Base-by-base conservation (phyloP, 2,113 vertebrate species). In the Caracal caracal region DNA sequence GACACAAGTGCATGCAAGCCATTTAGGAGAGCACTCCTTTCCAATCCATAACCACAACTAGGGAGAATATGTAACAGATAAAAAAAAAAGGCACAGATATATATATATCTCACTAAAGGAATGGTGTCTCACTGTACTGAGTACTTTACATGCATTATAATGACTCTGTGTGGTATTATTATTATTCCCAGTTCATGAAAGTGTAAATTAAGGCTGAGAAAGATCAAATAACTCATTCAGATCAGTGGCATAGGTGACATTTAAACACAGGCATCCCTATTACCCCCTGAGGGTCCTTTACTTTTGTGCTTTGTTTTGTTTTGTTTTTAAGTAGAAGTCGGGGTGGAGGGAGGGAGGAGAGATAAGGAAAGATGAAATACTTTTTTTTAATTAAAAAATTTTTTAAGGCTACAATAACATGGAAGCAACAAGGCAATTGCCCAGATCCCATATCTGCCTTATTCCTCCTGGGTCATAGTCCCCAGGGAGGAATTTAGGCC, bases 361-460 rank as follows among this genome's bases (percentile, higher is more conserved):
- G 17, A 73, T 43, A 56, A 6, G 16, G 12, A 10, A 43, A 85
- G 10, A 94, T 78, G 53, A 94, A 93, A 83, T 93, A n/a, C 37
- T 87, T 92, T n/a, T 49, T 47, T 76, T 76, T 47, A 76, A 47
- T 75, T 73, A 76, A 75, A 75, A 43, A 8, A 1, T 61, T 89
- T 30, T 49, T 5, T 49, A 70, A 88, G 79, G 30, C 47, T 35
- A 12, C 19, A 19, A 37, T 83, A 49, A 94, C 28, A 79, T 40
- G n/a, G 76, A 92, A 66, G 26, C 68, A 89, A 65, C 26, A 35
- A 95, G 85, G 33, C 68, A 94, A 88, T 84, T 59, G n/a, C 70
- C 40, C 76, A 49, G 70, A n/a, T 84, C 86, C 56, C 75, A 28
- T 61, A 90, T 71, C 79, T 63, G 59, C 33, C 61, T 90, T 24